Evolutionary conservation across 2,888 invertebrate species (phyloP), one percentile per base, ranked within the genome.

Genomic region (Papilio elwesi): DNA sequence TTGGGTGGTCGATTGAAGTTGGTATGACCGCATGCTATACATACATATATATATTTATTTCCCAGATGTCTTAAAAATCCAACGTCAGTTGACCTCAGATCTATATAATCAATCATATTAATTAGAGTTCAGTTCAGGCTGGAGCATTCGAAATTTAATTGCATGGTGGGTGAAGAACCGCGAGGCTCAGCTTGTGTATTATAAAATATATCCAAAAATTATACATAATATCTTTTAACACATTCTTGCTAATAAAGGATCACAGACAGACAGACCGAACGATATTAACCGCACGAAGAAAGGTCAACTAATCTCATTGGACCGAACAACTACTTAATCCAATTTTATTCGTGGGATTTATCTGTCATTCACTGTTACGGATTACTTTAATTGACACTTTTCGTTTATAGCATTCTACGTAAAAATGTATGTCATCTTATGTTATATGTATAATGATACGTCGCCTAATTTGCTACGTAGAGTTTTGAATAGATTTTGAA

Each of bases 271-370:
- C 36, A 49, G 48, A 68, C 59, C 15, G 53, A 55, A 68, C 63
- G 55, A 52, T 38, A 72, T 72, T 68, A 67, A 49, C 48, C 47
- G 48, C 8, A 47, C 16, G 49, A 38, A 63, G 53, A 48, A 63
- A 72, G 63, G 72, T 64, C 36, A 48, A 49, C 13, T 72, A 72
- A 72, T 72, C 72, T 68, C 48, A 49, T 72, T 55, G 47, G 53
- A 64, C 48, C 47, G n/a, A 43, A 59, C 68, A 65, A 36, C 36
- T 63, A 26, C 16, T 66, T 16, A 53, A 43, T 70, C 38, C 36
- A 43, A 43, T 52, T 51, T 26, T 52, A 48, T 53, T 53, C 64
- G 48, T 51, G 52, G 38, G 52, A 59, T 68, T 43, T 59, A 68
- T 55, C 15, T 43, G 49, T 48, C 57, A 68, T 66, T 38, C 15